Percentiles rank a stretch among this genome's conserved stretches.
Evolutionary conservation across 2,888 invertebrate genomes (phyloP).

Genomic region (Ditula angustiorana): DNA sequence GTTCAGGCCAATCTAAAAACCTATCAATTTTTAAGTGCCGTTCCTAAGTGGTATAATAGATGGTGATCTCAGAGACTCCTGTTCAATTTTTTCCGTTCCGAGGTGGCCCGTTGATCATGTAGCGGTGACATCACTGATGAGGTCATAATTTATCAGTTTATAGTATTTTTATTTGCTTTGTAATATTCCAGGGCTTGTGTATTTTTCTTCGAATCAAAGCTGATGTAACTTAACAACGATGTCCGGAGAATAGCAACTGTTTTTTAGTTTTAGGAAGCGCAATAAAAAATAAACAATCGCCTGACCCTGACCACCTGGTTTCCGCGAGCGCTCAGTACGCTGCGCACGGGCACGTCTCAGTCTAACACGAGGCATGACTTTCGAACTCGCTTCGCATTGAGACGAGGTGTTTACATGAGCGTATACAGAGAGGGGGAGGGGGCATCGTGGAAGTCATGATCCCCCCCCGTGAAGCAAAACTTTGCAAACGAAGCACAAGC

Average conservation of each 20-base stretch:
- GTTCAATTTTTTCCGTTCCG: background rate
- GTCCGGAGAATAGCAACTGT: background rate
- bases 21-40: background rate
- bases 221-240: background rate
- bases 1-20: background rate
- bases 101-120: background rate
- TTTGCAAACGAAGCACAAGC: too few species aligned
- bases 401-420: background rate
- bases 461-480: too few species aligned
- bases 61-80: conserved; percentile 25
- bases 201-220: background rate
- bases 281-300: conserved; percentile 15
- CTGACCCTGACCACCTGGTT: conserved; percentile 11
- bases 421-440: too few species aligned
- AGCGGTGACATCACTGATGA: conserved; percentile 19
- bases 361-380: background rate
- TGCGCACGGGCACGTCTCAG: background rate
- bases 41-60: background rate
- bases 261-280: conserved; percentile 12
- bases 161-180: background rate
- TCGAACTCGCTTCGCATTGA: background rate
- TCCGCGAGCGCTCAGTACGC: conserved; percentile 24
- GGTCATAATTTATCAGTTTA: background rate
- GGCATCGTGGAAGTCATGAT: too few species aligned
- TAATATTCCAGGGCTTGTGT: background rate